Conservation (phyloP, 2,888 invertebrate genomes). For the Omphaloscelis lunosa region DNA sequence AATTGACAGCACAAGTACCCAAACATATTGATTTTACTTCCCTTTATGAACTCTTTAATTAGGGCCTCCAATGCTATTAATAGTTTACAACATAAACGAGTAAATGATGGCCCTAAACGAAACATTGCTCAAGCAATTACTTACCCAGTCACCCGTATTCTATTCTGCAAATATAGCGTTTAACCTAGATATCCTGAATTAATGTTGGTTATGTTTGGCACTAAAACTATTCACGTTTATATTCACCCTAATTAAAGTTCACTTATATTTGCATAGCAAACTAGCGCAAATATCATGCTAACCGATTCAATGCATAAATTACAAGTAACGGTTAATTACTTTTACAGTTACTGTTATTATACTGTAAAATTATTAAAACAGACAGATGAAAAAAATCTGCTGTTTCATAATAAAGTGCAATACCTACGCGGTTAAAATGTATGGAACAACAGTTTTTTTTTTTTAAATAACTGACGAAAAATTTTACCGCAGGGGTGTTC, state of each 20-base stretch:
- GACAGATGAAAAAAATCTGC: no score
- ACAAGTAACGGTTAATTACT: constrained; percentile 9
- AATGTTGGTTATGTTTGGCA: not conserved
- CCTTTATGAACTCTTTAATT: not conserved
- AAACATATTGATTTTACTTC: no score
- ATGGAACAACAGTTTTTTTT: no score
- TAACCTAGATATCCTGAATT: not conserved
- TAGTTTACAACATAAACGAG: not conserved
- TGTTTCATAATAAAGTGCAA: no score
- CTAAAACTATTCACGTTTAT: constrained; percentile 2
- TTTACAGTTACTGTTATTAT: not conserved
- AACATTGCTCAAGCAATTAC: not conserved
- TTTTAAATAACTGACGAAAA: no score
- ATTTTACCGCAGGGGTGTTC: no score
- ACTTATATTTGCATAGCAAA: constrained; percentile 19
- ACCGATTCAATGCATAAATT: constrained; percentile 23
- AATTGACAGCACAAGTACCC: no score
- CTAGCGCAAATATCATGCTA: constrained; percentile 13
- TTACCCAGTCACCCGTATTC: not conserved
- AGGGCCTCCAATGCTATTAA: not conserved
- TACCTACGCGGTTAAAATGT: no score
- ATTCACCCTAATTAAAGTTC: not conserved
- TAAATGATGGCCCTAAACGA: not conserved
- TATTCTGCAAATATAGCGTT: not conserved
- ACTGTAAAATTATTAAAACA: not conserved